Base-by-base conservation (phyloP, 1,140 invertebrate genomes). In the Psilanteris sp. region DNA sequence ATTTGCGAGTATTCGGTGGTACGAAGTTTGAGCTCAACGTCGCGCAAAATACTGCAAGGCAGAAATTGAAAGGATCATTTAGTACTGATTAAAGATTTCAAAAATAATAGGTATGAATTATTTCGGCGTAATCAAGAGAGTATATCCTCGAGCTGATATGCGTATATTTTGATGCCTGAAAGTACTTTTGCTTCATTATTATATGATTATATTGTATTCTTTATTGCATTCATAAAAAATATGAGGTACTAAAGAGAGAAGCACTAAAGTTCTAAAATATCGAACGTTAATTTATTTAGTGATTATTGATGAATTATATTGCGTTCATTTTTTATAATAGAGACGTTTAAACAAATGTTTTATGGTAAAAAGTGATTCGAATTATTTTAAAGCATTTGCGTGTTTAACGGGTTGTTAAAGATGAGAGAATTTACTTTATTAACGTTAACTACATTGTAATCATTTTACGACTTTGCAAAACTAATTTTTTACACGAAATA, bases 61-160 rank as follows among this genome's bases (percentile, higher is more conserved):
- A 44, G 15, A 66, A 54, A 66, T 54, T 66, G 48, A 66, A 66
- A 54, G 61, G 37, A 48, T 37, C 50, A 39, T 55, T 46, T 67
- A 55, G 55, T 24, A 55, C 31, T 67, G 62, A 67, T 67, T 67
- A 67, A 67, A 67, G 62, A 67, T 67, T 67, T 55, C 46, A 55
- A 39, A 66, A 67, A 67, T 67, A 67, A 67, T 55, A 67, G 50
- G 61, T 54, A 54, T 66, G 54, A 66, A 66, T 66, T 54, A 66
- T 66, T 48, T 54, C 29, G 39, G 39, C 34, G 39, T 54, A 66
- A 66, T 66, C 61, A 66, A 44, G 48, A 55, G 48, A 22, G 48
- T 39, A 55, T 55, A 55, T 48, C 48, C 29, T 67, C 24, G 39
- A 55, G 50, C 50, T 55, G 55, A 67, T 48, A 50, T 20, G 13